Conservation (phyloP, 1,140 invertebrate genomes). For the Lerema accius region DNA sequence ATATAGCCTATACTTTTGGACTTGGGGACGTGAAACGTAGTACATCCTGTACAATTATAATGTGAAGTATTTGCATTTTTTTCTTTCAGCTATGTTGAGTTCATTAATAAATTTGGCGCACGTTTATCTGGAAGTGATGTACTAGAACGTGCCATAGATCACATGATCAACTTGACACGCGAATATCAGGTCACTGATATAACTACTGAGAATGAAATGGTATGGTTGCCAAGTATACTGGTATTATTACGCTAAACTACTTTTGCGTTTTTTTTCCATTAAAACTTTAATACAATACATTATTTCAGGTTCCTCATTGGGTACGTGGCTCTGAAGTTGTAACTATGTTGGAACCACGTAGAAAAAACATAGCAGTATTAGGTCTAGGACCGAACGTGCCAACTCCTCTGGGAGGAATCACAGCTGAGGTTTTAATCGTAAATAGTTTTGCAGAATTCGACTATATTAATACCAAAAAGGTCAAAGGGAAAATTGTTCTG, state of each 20-base stretch:
- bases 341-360: conserved; percentile 83
- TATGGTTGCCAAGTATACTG: too few species aligned
- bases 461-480: conserved; percentile 67
- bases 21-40: too few species aligned
- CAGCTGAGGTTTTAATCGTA: conserved; percentile 87
- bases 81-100: conserved; percentile 85
- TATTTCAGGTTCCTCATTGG: conserved; percentile 74
- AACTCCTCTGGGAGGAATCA: conserved; percentile 86
- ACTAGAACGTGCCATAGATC: conserved; percentile 88
- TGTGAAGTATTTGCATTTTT: too few species aligned
- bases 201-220: conserved; percentile 56
- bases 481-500: conserved; percentile 89
- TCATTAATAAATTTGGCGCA: conserved; percentile 89
- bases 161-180: conserved; percentile 84
- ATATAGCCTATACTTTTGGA: too few species aligned
- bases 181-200: conserved; percentile 49
- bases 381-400: conserved; percentile 87
- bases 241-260: too few species aligned
- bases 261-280: too few species aligned
- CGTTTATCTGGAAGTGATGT: conserved; percentile 85
- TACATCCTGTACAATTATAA: too few species aligned
- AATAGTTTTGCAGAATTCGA: conserved; percentile 86
- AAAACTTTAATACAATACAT: too few species aligned
- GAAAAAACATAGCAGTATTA: conserved; percentile 84
- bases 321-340: conserved; percentile 85